Percentiles rank a stretch among this genome's conserved stretches.
phyloP scores from a whole-genome alignment of 2,113 vertebrate genomes.

The Pao palembangensis region DNA sequence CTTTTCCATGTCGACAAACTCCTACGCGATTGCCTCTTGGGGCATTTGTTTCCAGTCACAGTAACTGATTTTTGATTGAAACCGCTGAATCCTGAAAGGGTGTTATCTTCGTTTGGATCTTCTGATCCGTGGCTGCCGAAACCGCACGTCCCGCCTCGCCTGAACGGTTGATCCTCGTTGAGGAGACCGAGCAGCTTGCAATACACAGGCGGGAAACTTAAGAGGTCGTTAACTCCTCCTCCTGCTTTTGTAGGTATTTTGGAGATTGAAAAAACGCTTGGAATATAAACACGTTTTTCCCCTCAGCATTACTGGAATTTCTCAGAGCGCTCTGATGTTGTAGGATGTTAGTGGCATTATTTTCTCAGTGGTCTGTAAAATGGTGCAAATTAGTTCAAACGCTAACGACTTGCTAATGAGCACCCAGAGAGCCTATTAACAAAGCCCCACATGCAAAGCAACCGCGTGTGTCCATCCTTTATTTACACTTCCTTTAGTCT shows the following conservation, averaged over 20 bases:
- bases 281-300: too few species aligned
- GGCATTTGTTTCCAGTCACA: constrained; percentile 63
- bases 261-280: too few species aligned
- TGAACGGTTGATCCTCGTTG: constrained; percentile 58
- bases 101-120: constrained; percentile 56
- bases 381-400: constrained; percentile 15
- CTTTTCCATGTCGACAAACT: constrained; percentile 49
- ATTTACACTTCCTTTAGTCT: constrained; percentile 13
- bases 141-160: constrained; percentile 28
- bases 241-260: too few species aligned
- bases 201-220: constrained; percentile 18
- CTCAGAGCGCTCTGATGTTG: too few species aligned
- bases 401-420: constrained; percentile 6
- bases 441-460: constrained; percentile 24
- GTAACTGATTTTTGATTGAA: constrained; percentile 64
- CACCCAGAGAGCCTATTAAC: constrained; percentile 19
- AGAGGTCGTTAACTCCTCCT: constrained; percentile 13
- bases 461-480: constrained; percentile 5
- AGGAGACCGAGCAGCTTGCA: constrained; percentile 33
- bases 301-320: too few species aligned
- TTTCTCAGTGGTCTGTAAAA: constrained; percentile 27
- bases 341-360: background rate
- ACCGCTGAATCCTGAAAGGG: constrained; percentile 61
- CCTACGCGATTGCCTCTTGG: constrained; percentile 49
- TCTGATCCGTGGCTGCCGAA: constrained; percentile 48